Conservation (phyloP, 2,113 vertebrate genomes). For the Campylomormyrus tamandua region DNA sequence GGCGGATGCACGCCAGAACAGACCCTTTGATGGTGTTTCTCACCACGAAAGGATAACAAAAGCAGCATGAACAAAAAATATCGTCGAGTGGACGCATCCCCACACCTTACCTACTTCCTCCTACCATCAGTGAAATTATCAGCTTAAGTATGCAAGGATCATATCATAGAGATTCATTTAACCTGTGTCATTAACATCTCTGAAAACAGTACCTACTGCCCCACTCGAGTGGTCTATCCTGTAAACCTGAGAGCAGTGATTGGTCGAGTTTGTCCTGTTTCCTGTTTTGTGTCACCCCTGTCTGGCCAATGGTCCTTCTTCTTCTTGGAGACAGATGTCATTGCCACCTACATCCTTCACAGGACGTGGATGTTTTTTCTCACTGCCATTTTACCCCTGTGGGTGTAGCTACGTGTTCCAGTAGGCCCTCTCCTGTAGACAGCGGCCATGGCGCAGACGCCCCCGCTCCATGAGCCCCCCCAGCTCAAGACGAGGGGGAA, state of each 20-base stretch:
- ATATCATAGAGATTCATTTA: conserved; percentile 58
- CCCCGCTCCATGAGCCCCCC: neutral
- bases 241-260: conserved; percentile 58
- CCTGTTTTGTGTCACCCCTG: conserved; percentile 21
- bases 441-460: neutral
- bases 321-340: conserved; percentile 19
- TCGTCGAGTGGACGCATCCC: conserved; percentile 20
- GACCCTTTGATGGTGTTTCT: conserved; percentile 59
- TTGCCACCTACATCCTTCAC: neutral
- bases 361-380: neutral
- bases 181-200: conserved; percentile 60
- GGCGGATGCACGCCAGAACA: conserved; percentile 54
- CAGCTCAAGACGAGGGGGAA: neutral
- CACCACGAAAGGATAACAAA: neutral
- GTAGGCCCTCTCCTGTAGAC: neutral
- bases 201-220: conserved; percentile 59
- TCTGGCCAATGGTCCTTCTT: conserved; percentile 32
- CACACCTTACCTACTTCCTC: conserved; percentile 39
- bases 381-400: neutral
- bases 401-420: neutral
- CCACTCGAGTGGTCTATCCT: conserved; percentile 48
- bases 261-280: neutral
- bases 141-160: conserved; percentile 60
- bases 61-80: neutral
- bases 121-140: conserved; percentile 29